Evolutionary conservation across 2,113 vertebrate species (phyloP).

Genomic region (Thamnophis sirtalis): DNA sequence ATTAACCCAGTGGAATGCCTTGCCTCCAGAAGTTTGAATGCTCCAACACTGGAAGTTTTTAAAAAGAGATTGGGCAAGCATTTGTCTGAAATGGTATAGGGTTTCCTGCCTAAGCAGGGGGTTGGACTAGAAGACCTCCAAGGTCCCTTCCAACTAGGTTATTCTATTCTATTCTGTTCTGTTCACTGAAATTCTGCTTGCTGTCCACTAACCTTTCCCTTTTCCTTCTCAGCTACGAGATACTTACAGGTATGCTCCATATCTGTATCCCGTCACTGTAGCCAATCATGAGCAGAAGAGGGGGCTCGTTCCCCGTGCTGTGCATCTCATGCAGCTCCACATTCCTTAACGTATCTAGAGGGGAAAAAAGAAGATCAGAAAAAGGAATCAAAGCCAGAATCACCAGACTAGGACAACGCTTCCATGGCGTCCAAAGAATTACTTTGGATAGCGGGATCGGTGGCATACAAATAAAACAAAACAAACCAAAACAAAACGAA

Average conservation of each 20-base stretch:
- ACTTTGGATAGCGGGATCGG: not conserved
- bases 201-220: not conserved
- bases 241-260: slow-evolving; percentile 94
- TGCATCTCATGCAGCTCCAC: slow-evolving; percentile 92
- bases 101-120: no score
- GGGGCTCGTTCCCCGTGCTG: slow-evolving; percentile 84
- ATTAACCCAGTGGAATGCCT: no score
- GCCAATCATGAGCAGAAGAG: slow-evolving; percentile 89
- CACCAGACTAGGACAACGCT: not conserved
- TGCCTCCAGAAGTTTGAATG: no score
- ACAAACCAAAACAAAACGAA: not conserved
- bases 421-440: not conserved
- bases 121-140: no score
- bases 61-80: no score
- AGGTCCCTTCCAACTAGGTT: no score
- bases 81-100: no score
- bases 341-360: slow-evolving; percentile 83
- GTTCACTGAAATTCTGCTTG: not conserved
- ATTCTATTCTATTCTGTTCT: no score
- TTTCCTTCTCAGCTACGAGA: not conserved
- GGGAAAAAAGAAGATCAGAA: slow-evolving; percentile 8
- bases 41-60: no score
- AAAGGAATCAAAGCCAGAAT: slow-evolving; percentile 20
- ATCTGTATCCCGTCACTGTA: slow-evolving; percentile 96
- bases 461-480: not conserved